A percentile compares a stretch with the other conserved stretches of the same genome.
phyloP scores from a whole-genome alignment of 2,113 vertebrate genomes.

The Acanthisitta chloris region DNA sequence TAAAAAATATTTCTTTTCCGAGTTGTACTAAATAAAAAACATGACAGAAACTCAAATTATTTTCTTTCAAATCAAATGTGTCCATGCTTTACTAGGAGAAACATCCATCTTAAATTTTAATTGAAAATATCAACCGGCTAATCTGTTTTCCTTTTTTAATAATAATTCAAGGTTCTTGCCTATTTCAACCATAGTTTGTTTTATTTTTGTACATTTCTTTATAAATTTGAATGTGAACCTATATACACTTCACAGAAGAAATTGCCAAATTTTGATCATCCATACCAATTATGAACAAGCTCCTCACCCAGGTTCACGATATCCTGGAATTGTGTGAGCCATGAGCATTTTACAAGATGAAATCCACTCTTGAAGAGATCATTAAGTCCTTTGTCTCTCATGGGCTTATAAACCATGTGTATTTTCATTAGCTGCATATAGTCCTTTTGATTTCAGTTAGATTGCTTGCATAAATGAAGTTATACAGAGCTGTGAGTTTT shows the following conservation, averaged over 20 bases:
- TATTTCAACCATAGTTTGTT: not conserved
- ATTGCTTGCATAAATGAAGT: conserved; percentile 5
- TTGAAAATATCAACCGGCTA: not conserved
- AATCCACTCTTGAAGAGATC: not conserved
- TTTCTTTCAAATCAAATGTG: not conserved
- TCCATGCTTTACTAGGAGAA: not conserved
- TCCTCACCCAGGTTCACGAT: not conserved
- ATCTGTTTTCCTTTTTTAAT: not conserved
- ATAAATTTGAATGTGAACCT: not conserved
- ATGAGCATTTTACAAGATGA: not conserved
- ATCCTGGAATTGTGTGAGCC: not conserved
- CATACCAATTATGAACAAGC: not conserved
- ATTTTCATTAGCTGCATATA: not conserved
- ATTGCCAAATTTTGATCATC: not conserved
- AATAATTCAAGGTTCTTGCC: not conserved
- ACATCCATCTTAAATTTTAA: not conserved
- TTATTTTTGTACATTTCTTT: not conserved
- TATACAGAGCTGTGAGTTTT: not conserved
- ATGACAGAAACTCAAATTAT: not conserved
- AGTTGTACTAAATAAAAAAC: not conserved
- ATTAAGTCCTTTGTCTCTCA: not conserved
- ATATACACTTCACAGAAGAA: not conserved
- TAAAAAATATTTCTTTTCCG: not conserved
- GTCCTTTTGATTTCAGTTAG: not conserved
- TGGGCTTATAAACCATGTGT: not conserved